These are phyloP conservation scores for Tanaodytes sp. DNA, from an alignment of 2,888 invertebrate genomes.

Conservation along the genomic window DNA sequence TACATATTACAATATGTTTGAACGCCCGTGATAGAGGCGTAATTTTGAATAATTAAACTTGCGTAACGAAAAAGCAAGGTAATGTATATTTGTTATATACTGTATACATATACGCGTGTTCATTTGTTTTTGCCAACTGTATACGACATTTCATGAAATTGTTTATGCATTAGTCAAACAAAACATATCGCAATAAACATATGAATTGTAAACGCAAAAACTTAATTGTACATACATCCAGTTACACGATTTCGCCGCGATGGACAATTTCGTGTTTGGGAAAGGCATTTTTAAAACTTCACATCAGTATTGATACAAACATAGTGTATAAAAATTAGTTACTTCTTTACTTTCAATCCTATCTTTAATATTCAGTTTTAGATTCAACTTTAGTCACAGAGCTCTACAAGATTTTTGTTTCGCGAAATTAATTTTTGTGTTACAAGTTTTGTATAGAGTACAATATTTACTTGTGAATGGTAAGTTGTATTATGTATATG, in stretches of 20 bases:
- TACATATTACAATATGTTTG: conserved; percentile 48
- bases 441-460: too few relatives aligned
- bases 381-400: neutral
- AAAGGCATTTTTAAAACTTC: conserved; percentile 8
- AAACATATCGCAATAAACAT: conserved; percentile 20
- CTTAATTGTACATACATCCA: conserved; percentile 30
- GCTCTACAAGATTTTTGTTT: too few relatives aligned
- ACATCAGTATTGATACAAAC: neutral
- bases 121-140: neutral
- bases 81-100: conserved; percentile 19
- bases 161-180: conserved; percentile 31
- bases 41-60: conserved; percentile 28
- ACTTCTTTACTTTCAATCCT: neutral
- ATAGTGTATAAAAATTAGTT: conserved; percentile 7
- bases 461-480: too few relatives aligned
- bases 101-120: conserved; percentile 19
- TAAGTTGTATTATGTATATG: too few relatives aligned
- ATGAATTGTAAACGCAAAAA: conserved; percentile 12
- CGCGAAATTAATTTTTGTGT: too few relatives aligned
- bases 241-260: neutral
- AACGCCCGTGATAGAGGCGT: conserved; percentile 26
- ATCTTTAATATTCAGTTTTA: neutral
- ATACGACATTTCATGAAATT: conserved; percentile 31
- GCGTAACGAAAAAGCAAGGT: conserved; percentile 18
- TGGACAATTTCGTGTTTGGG: neutral